Evolutionary conservation across 2,797 vertebrate species (phyloP).

Genomic region (Adrianichthys oophorus): DNA sequence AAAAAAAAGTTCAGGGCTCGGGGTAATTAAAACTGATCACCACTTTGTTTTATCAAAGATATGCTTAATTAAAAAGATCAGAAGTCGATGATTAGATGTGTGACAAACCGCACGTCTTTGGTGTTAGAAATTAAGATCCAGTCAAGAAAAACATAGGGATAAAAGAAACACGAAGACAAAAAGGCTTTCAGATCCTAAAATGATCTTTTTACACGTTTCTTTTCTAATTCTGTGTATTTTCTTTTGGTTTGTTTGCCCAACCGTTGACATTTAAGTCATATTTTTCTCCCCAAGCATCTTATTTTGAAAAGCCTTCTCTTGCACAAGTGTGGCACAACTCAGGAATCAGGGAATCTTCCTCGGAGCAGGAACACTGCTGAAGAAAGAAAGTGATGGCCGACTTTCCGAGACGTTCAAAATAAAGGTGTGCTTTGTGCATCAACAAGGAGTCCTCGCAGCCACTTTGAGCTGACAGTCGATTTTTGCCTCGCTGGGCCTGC

Average conservation of each 20-base stretch:
- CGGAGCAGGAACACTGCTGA: constrained; percentile 7
- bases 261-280: constrained; percentile 12
- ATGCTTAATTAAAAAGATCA: constrained; percentile 53
- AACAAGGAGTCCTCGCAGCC: constrained; percentile 58
- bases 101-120: constrained; percentile 38
- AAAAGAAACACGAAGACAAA: constrained; percentile 32
- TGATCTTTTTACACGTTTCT: constrained; percentile 35
- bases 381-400: constrained; percentile 31
- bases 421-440: constrained; percentile 63
- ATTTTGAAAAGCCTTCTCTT: constrained; percentile 12
- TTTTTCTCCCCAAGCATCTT: constrained; percentile 6
- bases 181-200: constrained; percentile 46
- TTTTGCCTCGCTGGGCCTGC: constrained; percentile 71
- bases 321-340: neutral
- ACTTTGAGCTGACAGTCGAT: constrained; percentile 71
- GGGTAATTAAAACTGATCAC: constrained; percentile 14
- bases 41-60: constrained; percentile 32
- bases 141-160: constrained; percentile 44
- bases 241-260: constrained; percentile 37
- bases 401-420: constrained; percentile 50
- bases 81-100: constrained; percentile 28
- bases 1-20: constrained; percentile 6
- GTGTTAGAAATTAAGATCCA: constrained; percentile 42
- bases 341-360: constrained; percentile 17
- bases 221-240: constrained; percentile 36